Conservation (phyloP, 2,113 vertebrate genomes). For the Odocoileus hemionus region DNA sequence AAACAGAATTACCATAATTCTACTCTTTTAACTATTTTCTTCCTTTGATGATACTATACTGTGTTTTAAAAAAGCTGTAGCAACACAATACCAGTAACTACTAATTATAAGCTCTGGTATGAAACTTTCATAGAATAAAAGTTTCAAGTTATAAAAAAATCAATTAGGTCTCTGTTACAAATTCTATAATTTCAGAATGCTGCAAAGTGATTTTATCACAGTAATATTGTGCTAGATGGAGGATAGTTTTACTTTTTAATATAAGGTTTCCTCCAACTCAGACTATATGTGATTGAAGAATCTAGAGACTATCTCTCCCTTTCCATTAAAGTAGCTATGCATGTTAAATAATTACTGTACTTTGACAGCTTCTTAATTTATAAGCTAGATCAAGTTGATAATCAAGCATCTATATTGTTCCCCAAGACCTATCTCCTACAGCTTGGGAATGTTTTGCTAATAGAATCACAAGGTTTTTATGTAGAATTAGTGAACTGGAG, state of each 20-base stretch:
- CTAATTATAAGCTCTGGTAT: not conserved
- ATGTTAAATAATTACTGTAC: conserved; percentile 24
- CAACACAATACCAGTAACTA: not conserved
- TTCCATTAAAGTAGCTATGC: not conserved
- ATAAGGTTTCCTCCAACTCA: not conserved
- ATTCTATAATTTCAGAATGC: not conserved
- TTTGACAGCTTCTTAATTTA: conserved; percentile 33
- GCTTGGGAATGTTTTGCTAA: conserved; percentile 34
- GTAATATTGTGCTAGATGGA: not conserved
- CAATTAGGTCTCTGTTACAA: not conserved
- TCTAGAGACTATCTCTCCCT: not conserved
- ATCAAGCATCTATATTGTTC: not conserved
- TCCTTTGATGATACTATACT: not conserved
- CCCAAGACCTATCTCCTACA: not conserved
- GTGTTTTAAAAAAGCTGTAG: not conserved
- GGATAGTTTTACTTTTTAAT: not conserved
- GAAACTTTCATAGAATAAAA: not conserved
- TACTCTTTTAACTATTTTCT: not conserved
- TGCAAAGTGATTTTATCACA: not conserved
- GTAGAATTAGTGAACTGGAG: not conserved
- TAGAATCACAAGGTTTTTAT: conserved; percentile 20
- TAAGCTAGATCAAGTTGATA: conserved; percentile 35
- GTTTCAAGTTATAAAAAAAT: not conserved
- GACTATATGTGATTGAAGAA: not conserved
- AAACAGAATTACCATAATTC: not conserved